Evolutionary conservation across 2,797 vertebrate genomes (phyloP).

Genomic region (Chaetodon trifasciatus): DNA sequence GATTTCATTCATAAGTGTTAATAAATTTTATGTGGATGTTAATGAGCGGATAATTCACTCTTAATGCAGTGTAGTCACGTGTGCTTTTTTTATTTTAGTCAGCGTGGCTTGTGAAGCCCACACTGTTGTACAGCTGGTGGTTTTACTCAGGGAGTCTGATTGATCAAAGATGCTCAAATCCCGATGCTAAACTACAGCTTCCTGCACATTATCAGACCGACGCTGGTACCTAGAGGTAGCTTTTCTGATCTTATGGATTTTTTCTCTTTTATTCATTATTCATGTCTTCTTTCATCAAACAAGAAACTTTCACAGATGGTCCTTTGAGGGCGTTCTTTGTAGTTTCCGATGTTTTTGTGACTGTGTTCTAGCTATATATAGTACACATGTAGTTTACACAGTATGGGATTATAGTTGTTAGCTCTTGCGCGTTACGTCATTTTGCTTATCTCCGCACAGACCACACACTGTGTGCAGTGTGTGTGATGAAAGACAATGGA

Average conservation of each 20-base stretch:
- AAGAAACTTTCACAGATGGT: neutral
- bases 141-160: constrained; percentile 32
- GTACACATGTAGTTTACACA: constrained; percentile 34
- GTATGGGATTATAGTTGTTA: constrained; percentile 47
- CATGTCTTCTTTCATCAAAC: neutral
- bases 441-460: constrained; percentile 70
- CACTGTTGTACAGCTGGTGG: constrained; percentile 18
- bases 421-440: constrained; percentile 51
- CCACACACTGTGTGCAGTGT: constrained; percentile 70
- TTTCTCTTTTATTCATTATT: neutral
- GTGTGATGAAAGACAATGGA: constrained; percentile 76
- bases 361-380: constrained; percentile 30
- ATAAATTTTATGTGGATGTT: constrained; percentile 61
- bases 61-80: constrained; percentile 41
- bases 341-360: constrained; percentile 23
- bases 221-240: neutral
- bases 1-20: constrained; percentile 68
- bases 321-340: neutral
- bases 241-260: constrained; percentile 7
- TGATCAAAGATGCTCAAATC: constrained; percentile 35
- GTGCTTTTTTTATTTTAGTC: constrained; percentile 21
- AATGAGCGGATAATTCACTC: constrained; percentile 67
- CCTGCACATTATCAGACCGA: neutral
- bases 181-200: constrained; percentile 31
- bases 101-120: constrained; percentile 42